These are phyloP conservation scores for Pollenia griseotomentosa DNA, from an alignment of 2,888 invertebrate genomes.

Conservation along the genomic window DNA sequence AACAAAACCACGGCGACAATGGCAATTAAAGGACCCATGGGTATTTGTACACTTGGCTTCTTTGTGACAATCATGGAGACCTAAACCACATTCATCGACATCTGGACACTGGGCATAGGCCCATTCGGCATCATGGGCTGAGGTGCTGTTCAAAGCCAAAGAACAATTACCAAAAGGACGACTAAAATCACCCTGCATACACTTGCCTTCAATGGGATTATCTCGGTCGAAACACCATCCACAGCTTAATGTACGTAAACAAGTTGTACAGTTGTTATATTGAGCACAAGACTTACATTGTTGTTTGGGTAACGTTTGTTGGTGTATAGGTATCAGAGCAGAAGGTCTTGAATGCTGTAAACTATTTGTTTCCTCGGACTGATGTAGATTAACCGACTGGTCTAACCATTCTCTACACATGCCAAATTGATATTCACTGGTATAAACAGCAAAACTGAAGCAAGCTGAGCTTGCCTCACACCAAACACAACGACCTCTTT, in stretches of 20 bases:
- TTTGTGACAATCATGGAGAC: conserved; percentile 94
- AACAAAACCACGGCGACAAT: conserved; percentile 93
- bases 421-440: conserved; percentile 96
- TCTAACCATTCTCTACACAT: conserved; percentile 97
- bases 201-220: conserved; percentile 94
- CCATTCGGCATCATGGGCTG: conserved; percentile 90
- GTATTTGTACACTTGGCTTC: conserved; percentile 97
- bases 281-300: conserved; percentile 93
- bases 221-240: conserved; percentile 97
- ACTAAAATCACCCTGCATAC: conserved; percentile 94
- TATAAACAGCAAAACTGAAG: conserved; percentile 97
- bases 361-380: conserved; percentile 62
- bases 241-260: conserved; percentile 93
- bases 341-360: conserved; percentile 58
- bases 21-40: conserved; percentile 94
- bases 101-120: conserved; percentile 96
- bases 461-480: conserved; percentile 96
- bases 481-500: conserved; percentile 96
- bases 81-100: conserved; percentile 96
- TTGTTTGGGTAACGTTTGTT: conserved; percentile 73
- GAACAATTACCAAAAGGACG: conserved; percentile 90
- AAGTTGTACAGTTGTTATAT: conserved; percentile 90
- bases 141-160: conserved; percentile 87
- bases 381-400: conserved; percentile 86
- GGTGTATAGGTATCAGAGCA: conserved; percentile 63